Evolutionary conservation across 2,113 vertebrate species (phyloP).

Genomic region (Sitta europaea): DNA sequence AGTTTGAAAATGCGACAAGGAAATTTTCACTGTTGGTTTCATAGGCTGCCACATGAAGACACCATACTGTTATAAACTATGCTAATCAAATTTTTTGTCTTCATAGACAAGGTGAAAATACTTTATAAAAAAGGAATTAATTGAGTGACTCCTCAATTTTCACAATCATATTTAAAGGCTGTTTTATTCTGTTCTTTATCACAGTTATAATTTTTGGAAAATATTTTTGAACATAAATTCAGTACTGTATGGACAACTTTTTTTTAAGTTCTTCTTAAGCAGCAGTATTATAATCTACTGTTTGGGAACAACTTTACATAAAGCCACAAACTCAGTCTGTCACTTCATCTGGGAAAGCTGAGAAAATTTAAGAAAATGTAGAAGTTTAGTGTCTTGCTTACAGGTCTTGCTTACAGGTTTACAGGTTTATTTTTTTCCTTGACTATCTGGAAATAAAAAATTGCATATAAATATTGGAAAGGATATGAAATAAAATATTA

Average conservation of each 20-base stretch:
- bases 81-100: neutral
- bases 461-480: neutral
- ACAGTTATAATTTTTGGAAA: neutral
- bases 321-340: neutral
- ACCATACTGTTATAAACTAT: neutral
- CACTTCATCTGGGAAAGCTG: neutral
- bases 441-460: neutral
- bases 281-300: neutral
- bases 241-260: neutral
- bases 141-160: neutral
- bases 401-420: neutral
- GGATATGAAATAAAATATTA: neutral
- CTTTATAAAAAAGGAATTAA: neutral
- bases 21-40: neutral
- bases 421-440: neutral
- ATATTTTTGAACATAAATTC: accelerated
- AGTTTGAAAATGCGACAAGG: neutral
- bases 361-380: neutral
- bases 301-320: neutral
- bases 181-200: neutral
- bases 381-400: neutral
- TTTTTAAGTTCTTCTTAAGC: neutral
- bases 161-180: neutral
- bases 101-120: neutral
- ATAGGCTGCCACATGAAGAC: neutral